phyloP scores from a whole-genome alignment of 2,888 invertebrate genomes.

The Scaptomyza tumidula region DNA sequence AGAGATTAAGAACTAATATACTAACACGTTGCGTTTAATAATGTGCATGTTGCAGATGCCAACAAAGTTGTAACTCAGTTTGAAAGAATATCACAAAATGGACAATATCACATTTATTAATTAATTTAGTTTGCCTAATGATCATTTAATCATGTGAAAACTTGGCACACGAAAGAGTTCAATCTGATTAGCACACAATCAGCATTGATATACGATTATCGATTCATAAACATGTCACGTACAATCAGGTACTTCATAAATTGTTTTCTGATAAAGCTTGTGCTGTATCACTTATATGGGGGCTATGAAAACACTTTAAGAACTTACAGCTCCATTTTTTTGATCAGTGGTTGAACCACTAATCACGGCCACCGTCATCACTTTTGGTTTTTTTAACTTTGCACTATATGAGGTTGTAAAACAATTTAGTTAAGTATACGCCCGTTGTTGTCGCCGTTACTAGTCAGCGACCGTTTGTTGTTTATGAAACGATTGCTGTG shows the following conservation, averaged over 20 bases:
- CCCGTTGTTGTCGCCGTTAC: slow-evolving; percentile 33
- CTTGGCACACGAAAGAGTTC: slow-evolving; percentile 9
- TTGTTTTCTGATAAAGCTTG: slow-evolving; percentile 25
- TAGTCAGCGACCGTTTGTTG: slow-evolving; percentile 35
- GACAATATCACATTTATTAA: slow-evolving; percentile 11
- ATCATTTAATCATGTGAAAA: slow-evolving; percentile 28
- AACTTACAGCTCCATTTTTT: slow-evolving; percentile 64
- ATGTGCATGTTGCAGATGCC: background rate
- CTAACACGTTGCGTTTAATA: slow-evolving; percentile 4
- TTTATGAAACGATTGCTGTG: slow-evolving; percentile 61
- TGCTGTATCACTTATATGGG: slow-evolving; percentile 1
- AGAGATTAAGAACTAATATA: slow-evolving; percentile 26
- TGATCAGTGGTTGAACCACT: slow-evolving; percentile 47
- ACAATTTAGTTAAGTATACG: slow-evolving; percentile 60
- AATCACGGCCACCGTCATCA: slow-evolving; percentile 54
- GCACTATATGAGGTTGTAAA: slow-evolving; percentile 10
- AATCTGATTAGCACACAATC: slow-evolving; percentile 31
- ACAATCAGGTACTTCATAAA: slow-evolving; percentile 23
- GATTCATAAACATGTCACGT: slow-evolving; percentile 37
- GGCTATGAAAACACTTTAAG: slow-evolving; percentile 8
- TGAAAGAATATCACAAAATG: slow-evolving; percentile 5
- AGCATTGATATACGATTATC: slow-evolving; percentile 21
- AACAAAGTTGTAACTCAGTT: background rate
- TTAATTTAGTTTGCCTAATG: slow-evolving; percentile 19
- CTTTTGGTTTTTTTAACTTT: slow-evolving; percentile 3